A percentile compares a stretch with the other conserved stretches of the same genome.
These are phyloP conservation scores for Sebastolobus altivelis DNA, from an alignment of 2,797 vertebrate species.

Conservation along the genomic window DNA sequence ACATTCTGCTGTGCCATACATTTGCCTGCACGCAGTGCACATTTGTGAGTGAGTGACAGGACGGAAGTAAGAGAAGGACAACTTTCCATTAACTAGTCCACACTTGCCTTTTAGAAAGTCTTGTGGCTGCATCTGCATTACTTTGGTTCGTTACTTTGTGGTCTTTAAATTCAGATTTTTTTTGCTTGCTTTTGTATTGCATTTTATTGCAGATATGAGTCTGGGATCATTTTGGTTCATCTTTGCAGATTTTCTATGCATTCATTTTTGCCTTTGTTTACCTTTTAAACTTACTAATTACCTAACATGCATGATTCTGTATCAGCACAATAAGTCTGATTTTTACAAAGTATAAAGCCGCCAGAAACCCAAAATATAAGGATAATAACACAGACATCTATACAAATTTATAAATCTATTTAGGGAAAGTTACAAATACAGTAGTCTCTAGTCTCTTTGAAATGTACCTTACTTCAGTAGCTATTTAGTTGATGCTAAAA, in stretches of 20 bases:
- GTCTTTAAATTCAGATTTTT: neutral
- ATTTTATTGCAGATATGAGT: neutral
- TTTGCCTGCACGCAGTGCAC: neutral
- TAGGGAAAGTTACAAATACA: neutral
- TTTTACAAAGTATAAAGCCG: neutral
- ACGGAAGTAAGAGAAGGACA: neutral
- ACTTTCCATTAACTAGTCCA: neutral
- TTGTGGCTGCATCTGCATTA: neutral
- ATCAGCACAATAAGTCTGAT: neutral
- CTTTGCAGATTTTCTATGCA: neutral
- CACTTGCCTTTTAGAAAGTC: slow-evolving; percentile 2
- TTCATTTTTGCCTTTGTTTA: neutral
- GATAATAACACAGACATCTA: neutral
- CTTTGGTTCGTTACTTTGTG: neutral
- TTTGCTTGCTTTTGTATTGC: neutral
- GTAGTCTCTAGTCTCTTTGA: neutral
- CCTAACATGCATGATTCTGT: neutral
- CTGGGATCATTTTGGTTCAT: neutral
- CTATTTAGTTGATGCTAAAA: neutral
- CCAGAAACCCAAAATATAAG: neutral
- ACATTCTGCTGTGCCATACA: neutral
- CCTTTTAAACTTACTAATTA: neutral
- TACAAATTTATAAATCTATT: neutral
- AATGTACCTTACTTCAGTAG: neutral
- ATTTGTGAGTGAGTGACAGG: neutral